Conservation (phyloP, 2,113 vertebrate genomes). For the Rhineura floridana region DNA sequence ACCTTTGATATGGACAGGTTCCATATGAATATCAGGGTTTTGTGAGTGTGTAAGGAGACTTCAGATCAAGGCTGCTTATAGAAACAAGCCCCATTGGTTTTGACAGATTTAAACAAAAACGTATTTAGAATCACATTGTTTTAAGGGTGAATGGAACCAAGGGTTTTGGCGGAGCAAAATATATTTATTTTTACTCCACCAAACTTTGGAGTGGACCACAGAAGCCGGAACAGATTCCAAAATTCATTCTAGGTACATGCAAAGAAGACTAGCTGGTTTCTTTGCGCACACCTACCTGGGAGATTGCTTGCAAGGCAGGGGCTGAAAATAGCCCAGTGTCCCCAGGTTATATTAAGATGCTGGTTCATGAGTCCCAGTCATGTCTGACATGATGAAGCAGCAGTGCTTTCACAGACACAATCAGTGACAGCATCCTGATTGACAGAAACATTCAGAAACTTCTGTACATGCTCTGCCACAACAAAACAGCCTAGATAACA, state of each 20-base stretch:
- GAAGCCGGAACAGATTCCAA: not conserved
- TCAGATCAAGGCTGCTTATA: not conserved
- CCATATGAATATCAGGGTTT: not conserved
- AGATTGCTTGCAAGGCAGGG: not conserved
- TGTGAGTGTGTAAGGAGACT: not conserved
- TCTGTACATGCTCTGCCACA: not conserved
- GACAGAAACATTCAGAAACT: not conserved
- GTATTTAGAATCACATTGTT: not conserved
- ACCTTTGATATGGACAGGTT: not conserved
- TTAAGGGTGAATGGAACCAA: too few species aligned
- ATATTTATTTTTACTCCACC: too few species aligned
- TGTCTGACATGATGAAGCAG: not conserved
- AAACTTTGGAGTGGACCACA: not conserved
- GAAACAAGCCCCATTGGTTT: not conserved
- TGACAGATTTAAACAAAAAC: not conserved
- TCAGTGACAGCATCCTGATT: not conserved
- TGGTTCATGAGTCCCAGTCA: not conserved
- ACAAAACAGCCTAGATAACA: not conserved
- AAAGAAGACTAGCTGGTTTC: not conserved
- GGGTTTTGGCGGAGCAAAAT: too few species aligned
- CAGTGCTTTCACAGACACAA: not conserved
- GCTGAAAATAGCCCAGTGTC: not conserved
- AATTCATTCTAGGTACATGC: not conserved
- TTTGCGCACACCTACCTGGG: not conserved
- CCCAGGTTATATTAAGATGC: not conserved